These are phyloP conservation scores for Rutilus rutilus DNA, from an alignment of 2,113 vertebrate genomes.

Conservation along the genomic window DNA sequence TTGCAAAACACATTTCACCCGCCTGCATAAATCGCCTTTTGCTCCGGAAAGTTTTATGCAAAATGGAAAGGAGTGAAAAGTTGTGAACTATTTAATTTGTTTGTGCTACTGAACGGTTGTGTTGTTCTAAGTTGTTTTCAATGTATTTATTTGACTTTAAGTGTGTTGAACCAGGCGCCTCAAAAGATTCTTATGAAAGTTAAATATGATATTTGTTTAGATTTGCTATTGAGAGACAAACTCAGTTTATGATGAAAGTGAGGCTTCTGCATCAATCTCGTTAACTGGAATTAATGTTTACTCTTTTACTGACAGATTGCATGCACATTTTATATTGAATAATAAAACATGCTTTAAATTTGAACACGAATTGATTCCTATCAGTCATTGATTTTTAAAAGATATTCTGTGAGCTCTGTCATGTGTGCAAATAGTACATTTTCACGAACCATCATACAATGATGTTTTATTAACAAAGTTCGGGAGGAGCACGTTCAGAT, in stretches of 20 bases:
- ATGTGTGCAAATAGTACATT: too few relatives aligned
- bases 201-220: not conserved
- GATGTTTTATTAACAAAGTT: too few relatives aligned
- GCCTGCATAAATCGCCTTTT: not conserved
- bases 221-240: conserved; percentile 15
- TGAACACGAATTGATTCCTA: not conserved
- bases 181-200: conserved; percentile 50
- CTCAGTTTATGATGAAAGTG: not conserved
- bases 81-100: conserved; percentile 31
- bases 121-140: not conserved
- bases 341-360: conserved; percentile 48
- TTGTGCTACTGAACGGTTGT: conserved; percentile 29
- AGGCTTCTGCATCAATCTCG: conserved; percentile 9
- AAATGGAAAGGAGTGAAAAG: not conserved
- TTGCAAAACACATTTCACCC: conserved; percentile 52
- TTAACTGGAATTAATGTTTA: conserved; percentile 53
- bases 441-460: too few relatives aligned
- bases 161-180: conserved; percentile 19
- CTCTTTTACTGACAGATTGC: conserved; percentile 50
- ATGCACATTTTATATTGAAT: conserved; percentile 49
- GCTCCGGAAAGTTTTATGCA: not conserved
- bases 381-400: not conserved
- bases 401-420: not conserved
- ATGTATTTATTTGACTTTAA: conserved; percentile 52
- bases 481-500: too few relatives aligned